These are phyloP conservation scores for Arizona elegans DNA, from an alignment of 2,113 vertebrate species.

Conservation along the genomic window DNA sequence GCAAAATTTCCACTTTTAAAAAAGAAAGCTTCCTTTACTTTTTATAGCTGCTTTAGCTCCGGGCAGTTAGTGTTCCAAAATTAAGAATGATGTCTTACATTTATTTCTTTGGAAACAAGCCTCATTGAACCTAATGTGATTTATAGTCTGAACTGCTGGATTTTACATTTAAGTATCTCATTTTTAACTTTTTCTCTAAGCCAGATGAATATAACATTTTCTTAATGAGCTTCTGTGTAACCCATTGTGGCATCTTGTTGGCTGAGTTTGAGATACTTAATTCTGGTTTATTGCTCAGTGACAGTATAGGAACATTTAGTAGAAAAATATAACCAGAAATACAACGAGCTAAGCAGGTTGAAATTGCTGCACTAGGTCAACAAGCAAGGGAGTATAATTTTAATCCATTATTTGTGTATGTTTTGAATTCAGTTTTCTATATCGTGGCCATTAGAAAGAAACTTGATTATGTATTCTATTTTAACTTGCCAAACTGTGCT, in stretches of 20 bases:
- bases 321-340: slow-evolving; percentile 31
- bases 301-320: not conserved
- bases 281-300: slow-evolving; percentile 13
- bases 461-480: not conserved
- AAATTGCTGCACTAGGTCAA: not conserved
- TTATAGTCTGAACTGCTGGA: not conserved
- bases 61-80: not conserved
- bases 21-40: not conserved
- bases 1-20: not conserved
- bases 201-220: not conserved
- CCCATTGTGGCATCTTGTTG: not conserved
- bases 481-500: not conserved
- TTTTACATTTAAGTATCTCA: not conserved
- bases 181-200: not conserved
- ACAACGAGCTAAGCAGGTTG: not conserved
- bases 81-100: not conserved
- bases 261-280: not conserved
- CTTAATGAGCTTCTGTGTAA: not conserved
- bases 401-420: not conserved
- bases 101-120: not conserved
- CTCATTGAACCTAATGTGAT: not conserved
- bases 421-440: not conserved
- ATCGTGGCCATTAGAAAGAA: slow-evolving; percentile 14
- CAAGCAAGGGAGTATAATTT: not conserved
- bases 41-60: not conserved